Percentiles rank a stretch among this genome's conserved stretches.
Conservation (phyloP, 2,113 vertebrate genomes). For the Synodontis membranacea region DNA sequence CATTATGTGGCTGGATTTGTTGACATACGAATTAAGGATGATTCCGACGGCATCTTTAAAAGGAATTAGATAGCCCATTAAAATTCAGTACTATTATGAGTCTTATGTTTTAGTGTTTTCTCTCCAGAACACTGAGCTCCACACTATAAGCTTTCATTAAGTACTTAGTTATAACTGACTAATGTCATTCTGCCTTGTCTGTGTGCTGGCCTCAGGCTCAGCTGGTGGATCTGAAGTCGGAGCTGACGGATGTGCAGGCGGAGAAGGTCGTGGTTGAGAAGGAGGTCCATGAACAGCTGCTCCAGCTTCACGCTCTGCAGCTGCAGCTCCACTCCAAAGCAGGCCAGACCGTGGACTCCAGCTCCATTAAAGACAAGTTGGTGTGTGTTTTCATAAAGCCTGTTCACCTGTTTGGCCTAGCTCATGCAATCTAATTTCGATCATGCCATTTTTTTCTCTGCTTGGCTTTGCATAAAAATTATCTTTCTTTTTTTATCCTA, state of each 20-base stretch:
- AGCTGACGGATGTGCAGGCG: constrained; percentile 89
- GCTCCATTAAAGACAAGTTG: constrained; percentile 90
- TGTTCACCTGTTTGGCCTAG: background rate
- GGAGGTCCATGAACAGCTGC: constrained; percentile 92
- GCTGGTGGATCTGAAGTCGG: constrained; percentile 91
- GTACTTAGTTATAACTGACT: background rate
- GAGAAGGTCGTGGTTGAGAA: constrained; percentile 86
- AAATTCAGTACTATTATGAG: background rate
- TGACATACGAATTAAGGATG: background rate
- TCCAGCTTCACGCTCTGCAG: constrained; percentile 88
- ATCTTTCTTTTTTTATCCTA: too few species aligned
- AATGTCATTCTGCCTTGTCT: background rate
- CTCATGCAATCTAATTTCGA: background rate
- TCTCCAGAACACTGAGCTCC: background rate
- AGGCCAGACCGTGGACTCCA: constrained; percentile 85
- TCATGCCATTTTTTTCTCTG: background rate
- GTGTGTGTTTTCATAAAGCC: constrained; percentile 69
- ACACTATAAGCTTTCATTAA: background rate
- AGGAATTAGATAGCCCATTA: background rate
- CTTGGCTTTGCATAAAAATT: background rate
- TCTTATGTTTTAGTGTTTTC: background rate
- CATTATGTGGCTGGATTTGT: background rate
- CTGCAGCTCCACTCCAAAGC: constrained; percentile 92
- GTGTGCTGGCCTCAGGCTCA: constrained; percentile 80
- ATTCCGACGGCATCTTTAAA: background rate